Evolutionary conservation across 2,888 invertebrate species (phyloP), one percentile per base, ranked within the genome.

Genomic region (Coremacera marginata): DNA sequence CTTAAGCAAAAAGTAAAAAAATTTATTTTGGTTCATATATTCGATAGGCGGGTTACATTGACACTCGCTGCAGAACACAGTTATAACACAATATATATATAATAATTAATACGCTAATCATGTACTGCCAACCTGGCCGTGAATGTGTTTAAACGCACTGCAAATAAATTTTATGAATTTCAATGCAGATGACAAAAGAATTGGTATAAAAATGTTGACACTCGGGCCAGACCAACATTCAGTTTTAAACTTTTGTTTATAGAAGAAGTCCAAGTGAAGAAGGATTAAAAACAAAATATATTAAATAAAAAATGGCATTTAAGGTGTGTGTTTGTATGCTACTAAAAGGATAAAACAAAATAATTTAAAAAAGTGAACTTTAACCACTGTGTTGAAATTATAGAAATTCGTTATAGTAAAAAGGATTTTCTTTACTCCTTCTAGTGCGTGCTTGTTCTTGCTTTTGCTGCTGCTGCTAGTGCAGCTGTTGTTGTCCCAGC

Each of bases 111-210:
- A 80, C 77, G 76, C 80, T 77, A 49, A 73, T 78, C 79, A 80
- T 81, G 81, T 79, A 78, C 62, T 78, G 76, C 80, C 68, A 70
- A 11, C 7, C 78, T 74, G 52, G 81, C 60, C 72, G 49, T 75
- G 78, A 78, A 44, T 77, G 77, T 81, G 76, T 71, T 60, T 70
- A 76, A 79, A 77, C 77, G 76, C 78, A 84, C 83, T 82, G 84
- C 85, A 84, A 44, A 44, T 44, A 44, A 44, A 44, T 44, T 44
- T 44, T 44, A 77, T 81, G 86, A 86, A 87, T 87, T 83, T 83
- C 82, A 87, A 87, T 87, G 85, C 86, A 44, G 44, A 44, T 87
- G 87, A 82, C 87, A 84, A 71, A 79, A 77, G 77, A 37, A 78
- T 73, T 80, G 82, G 80, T 86, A 87, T 87, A 87, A 84, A 87